Conservation (phyloP, 2,888 invertebrate genomes). For the Trichacis sp. region DNA sequence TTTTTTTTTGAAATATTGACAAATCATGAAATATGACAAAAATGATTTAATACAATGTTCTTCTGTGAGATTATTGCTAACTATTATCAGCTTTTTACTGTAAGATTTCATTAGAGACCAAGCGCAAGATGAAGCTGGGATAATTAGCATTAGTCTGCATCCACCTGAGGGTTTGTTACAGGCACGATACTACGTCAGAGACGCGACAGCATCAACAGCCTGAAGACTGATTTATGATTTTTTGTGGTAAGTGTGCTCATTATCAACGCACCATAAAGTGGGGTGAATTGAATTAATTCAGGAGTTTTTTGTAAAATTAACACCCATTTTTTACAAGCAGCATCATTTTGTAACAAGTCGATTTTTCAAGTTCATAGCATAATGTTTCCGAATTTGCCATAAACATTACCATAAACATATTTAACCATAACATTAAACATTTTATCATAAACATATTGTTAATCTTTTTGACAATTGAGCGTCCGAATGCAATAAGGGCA, state of each 20-base stretch:
- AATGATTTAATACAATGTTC: conserved; percentile 49
- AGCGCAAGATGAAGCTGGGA: conserved; percentile 54
- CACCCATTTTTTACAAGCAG: too few species aligned
- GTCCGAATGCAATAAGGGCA: too few species aligned
- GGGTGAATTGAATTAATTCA: too few species aligned
- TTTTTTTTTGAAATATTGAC: neutral
- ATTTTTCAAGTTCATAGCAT: too few species aligned
- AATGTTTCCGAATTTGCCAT: too few species aligned
- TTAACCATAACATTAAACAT: too few species aligned
- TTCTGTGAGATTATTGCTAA: conserved; percentile 66
- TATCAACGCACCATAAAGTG: conserved; percentile 24
- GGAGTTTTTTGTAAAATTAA: too few species aligned
- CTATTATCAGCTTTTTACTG: conserved; percentile 57
- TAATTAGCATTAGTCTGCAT: conserved; percentile 66
- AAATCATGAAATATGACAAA: neutral
- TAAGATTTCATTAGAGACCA: conserved; percentile 41
- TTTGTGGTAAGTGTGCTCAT: conserved; percentile 54
- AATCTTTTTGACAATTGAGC: too few species aligned
- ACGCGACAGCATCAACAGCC: conserved; percentile 64
- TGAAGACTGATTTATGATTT: conserved; percentile 58
- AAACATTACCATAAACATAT: too few species aligned
- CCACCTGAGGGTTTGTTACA: conserved; percentile 77
- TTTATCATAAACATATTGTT: too few species aligned
- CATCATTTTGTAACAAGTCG: too few species aligned
- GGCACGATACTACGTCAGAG: conserved; percentile 69